phyloP scores from a whole-genome alignment of 1,140 invertebrate species.

The Drosophila ficusphila region DNA sequence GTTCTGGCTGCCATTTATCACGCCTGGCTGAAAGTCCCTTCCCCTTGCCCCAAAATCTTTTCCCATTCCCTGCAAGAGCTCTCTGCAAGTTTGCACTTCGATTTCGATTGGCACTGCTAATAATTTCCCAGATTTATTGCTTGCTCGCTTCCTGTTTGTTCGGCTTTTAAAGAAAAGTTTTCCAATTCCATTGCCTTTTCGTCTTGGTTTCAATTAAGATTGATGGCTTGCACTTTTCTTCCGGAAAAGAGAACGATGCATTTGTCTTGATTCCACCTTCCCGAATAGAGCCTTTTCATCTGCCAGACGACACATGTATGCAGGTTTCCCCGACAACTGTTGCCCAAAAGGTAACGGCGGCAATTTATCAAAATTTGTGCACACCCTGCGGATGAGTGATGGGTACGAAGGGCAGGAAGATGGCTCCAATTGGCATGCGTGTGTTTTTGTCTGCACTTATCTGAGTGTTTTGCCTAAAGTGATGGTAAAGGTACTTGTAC shows the following conservation, averaged over 20 bases:
- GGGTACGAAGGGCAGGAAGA: slow-evolving; percentile 11
- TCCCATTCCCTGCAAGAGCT: neutral
- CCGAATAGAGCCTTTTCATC: slow-evolving; percentile 46
- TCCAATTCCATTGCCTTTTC: slow-evolving; percentile 24
- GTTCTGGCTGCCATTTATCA: slow-evolving; percentile 53
- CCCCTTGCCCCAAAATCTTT: neutral
- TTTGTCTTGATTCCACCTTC: slow-evolving; percentile 76
- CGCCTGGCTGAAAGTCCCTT: slow-evolving; percentile 10
- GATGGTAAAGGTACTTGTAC: neutral
- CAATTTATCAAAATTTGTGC: slow-evolving; percentile 81
- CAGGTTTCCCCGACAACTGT: slow-evolving; percentile 1
- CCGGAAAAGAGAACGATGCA: slow-evolving; percentile 29
- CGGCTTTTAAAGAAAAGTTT: slow-evolving; percentile 27
- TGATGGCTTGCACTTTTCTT: slow-evolving; percentile 30
- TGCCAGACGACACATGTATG: slow-evolving; percentile 40
- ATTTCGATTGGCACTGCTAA: slow-evolving; percentile 57
- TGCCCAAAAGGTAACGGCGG: slow-evolving; percentile 65
- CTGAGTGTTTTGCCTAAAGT: slow-evolving; percentile 15
- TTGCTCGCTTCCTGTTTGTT: slow-evolving; percentile 35
- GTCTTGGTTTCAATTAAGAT: slow-evolving; percentile 44
- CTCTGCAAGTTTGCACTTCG: slow-evolving; percentile 44
- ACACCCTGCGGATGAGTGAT: slow-evolving; percentile 16
- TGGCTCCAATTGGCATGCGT: slow-evolving; percentile 67
- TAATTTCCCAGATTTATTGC: slow-evolving; percentile 72
- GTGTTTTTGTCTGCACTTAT: slow-evolving; percentile 47